Evolutionary conservation across 2,113 vertebrate species (phyloP).

Genomic region (Megaceryle maxima): DNA sequence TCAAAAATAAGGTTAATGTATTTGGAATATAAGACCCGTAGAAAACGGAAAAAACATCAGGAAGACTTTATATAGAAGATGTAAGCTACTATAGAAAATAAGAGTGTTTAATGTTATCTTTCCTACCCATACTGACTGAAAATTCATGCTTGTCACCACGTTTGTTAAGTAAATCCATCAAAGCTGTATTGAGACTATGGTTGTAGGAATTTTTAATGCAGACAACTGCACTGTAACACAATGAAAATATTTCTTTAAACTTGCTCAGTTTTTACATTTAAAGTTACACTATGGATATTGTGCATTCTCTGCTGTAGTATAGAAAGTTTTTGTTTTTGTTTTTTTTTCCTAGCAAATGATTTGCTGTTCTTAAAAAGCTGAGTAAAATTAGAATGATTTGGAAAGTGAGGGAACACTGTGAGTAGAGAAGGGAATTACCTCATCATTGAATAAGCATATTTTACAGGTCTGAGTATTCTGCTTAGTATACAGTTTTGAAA

Average conservation of each 20-base stretch:
- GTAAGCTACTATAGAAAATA: background rate
- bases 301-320: background rate
- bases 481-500: background rate
- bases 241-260: background rate
- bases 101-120: background rate
- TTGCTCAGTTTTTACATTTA: background rate
- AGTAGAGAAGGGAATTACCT: background rate
- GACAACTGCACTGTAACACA: background rate
- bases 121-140: background rate
- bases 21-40: background rate
- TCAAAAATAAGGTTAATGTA: background rate
- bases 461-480: background rate
- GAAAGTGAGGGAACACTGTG: background rate
- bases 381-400: background rate
- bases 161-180: background rate
- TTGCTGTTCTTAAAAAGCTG: background rate
- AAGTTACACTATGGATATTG: background rate
- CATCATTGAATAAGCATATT: background rate
- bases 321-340: background rate
- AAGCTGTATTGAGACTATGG: background rate
- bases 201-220: background rate
- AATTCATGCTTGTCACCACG: background rate
- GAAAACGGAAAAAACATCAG: background rate
- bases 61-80: background rate
- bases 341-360: background rate